A percentile compares a stretch with the other conserved stretches of the same genome.
phyloP scores from a whole-genome alignment of 2,797 vertebrate genomes.

The Anableps anableps region DNA sequence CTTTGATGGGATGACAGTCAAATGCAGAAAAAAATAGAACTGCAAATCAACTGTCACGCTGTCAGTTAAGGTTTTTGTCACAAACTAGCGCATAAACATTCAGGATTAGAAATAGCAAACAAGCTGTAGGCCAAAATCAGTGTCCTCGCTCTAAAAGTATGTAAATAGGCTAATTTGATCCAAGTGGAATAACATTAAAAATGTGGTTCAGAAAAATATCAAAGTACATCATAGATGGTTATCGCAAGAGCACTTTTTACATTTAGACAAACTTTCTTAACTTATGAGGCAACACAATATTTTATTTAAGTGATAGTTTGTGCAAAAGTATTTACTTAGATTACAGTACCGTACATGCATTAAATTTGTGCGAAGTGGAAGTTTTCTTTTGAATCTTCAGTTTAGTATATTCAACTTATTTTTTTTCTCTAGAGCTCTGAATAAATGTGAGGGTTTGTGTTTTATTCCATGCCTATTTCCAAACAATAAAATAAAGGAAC shows the following conservation, averaged over 20 bases:
- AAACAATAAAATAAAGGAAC: too few species aligned
- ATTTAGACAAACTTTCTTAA: slow-evolving; percentile 15
- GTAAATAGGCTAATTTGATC: slow-evolving; percentile 60
- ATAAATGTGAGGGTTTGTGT: background rate
- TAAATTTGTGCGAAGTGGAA: background rate
- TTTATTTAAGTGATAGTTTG: background rate
- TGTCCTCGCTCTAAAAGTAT: slow-evolving; percentile 41
- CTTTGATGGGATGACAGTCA: slow-evolving; percentile 78
- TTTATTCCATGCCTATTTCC: background rate
- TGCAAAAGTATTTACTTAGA: background rate
- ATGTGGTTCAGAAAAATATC: slow-evolving; percentile 22
- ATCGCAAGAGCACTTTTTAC: slow-evolving; percentile 15
- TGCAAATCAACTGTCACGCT: slow-evolving; percentile 75
- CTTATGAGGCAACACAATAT: background rate
- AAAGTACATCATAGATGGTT: slow-evolving; percentile 33
- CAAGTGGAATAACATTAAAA: slow-evolving; percentile 26
- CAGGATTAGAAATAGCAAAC: slow-evolving; percentile 75
- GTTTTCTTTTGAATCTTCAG: background rate
- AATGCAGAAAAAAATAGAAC: slow-evolving; percentile 57
- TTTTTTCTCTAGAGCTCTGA: background rate
- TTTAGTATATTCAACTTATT: background rate
- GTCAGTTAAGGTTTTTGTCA: slow-evolving; percentile 78
- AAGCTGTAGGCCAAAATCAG: slow-evolving; percentile 57
- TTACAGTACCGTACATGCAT: background rate
- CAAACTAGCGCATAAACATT: slow-evolving; percentile 70